Conservation (phyloP, 2,113 vertebrate species). For the Anser brachyrhynchus region DNA sequence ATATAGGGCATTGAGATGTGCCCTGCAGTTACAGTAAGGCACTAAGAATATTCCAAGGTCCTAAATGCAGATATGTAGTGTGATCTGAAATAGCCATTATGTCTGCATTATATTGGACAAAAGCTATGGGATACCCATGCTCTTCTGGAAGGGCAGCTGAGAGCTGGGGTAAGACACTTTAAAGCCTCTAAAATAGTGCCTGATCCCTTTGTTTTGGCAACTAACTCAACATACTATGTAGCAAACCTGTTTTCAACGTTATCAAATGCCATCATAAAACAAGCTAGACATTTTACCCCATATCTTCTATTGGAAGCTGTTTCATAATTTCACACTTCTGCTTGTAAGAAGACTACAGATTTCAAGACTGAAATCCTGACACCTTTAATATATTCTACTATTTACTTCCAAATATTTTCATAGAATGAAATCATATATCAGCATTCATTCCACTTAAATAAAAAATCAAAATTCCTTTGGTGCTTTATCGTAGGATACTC, state of each 20-base stretch:
- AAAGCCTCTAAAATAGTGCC: not conserved
- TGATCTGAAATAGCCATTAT: not conserved
- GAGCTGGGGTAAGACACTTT: not conserved
- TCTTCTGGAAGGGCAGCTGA: not conserved
- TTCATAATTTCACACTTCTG: not conserved
- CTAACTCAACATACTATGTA: not conserved
- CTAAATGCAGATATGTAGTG: not conserved
- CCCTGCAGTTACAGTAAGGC: not conserved
- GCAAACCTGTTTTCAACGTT: not conserved
- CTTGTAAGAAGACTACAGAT: not conserved
- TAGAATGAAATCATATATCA: not conserved
- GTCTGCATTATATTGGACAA: not conserved
- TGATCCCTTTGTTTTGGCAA: not conserved
- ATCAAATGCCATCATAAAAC: not conserved
- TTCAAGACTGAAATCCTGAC: slow-evolving; percentile 1
- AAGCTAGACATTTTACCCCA: not conserved
- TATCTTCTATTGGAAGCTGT: not conserved
- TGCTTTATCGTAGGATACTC: not conserved
- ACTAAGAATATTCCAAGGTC: not conserved
- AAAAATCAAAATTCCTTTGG: not conserved
- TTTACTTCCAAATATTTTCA: slow-evolving; percentile 9
- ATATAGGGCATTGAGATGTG: not conserved
- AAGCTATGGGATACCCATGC: not conserved
- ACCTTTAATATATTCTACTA: not conserved
- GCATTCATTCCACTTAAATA: slow-evolving; percentile 6